Evolutionary conservation across 2,888 invertebrate genomes (phyloP).

Genomic region (Meloe dianella): DNA sequence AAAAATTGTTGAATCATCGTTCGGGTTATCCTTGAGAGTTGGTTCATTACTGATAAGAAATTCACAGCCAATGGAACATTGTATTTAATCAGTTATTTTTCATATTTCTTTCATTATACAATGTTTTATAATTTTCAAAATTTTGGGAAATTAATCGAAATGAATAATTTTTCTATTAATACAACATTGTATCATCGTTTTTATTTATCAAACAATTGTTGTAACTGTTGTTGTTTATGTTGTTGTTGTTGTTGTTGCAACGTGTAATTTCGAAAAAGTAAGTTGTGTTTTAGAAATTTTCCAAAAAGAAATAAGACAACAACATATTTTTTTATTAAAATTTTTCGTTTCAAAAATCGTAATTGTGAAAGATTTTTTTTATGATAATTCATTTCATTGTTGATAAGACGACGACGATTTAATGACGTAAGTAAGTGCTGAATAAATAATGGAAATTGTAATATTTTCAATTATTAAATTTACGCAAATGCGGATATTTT

Average conservation of each 20-base stretch:
- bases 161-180: slow-evolving; percentile 26
- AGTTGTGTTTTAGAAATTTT: slow-evolving; percentile 14
- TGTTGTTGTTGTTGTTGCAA: slow-evolving; percentile 39
- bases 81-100: slow-evolving; percentile 34
- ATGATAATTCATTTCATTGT: not conserved
- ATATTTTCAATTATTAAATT: not conserved
- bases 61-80: slow-evolving; percentile 32
- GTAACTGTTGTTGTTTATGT: slow-evolving; percentile 25
- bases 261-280: slow-evolving; percentile 18
- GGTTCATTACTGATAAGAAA: slow-evolving; percentile 35
- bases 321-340: too few species aligned
- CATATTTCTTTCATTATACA: slow-evolving; percentile 31
- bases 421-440: slow-evolving; percentile 5
- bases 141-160: slow-evolving; percentile 29
- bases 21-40: slow-evolving; percentile 38
- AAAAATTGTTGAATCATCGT: slow-evolving; percentile 37
- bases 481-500: not conserved
- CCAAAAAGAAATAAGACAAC: not conserved
- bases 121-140: slow-evolving; percentile 30
- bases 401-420: not conserved
- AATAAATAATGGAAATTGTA: not conserved
- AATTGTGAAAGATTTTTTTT: not conserved
- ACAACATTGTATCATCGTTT: not conserved
- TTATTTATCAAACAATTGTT: slow-evolving; percentile 5
- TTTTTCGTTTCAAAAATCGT: not conserved